These are phyloP conservation scores for Drosophila merina DNA, from an alignment of 2,888 invertebrate species.

Conservation along the genomic window DNA sequence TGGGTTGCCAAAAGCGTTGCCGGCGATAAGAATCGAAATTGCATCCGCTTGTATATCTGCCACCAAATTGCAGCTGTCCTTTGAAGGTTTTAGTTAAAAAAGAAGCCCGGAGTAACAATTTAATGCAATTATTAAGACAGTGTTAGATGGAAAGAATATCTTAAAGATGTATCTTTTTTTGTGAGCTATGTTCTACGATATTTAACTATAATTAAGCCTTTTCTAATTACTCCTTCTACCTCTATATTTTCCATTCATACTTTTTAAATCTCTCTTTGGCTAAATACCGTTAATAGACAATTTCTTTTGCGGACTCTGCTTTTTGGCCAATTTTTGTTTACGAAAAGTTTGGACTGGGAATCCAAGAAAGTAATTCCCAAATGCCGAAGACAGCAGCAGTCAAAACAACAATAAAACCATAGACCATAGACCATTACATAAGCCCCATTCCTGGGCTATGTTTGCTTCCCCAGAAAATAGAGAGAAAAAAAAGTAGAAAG, in stretches of 20 bases:
- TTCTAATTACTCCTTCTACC: slow-evolving; percentile 9
- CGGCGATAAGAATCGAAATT: slow-evolving; percentile 42
- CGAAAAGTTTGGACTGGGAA: slow-evolving; percentile 24
- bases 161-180: not conserved
- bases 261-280: slow-evolving; percentile 38
- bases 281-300: slow-evolving; percentile 64
- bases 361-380: slow-evolving; percentile 29
- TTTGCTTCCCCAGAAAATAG: slow-evolving; percentile 1
- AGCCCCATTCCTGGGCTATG: slow-evolving; percentile 5
- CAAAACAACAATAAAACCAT: slow-evolving; percentile 31
- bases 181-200: not conserved
- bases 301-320: slow-evolving; percentile 20
- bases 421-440: slow-evolving; percentile 37
- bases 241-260: slow-evolving; percentile 8
- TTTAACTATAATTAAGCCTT: not conserved
- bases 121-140: not conserved
- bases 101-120: not conserved
- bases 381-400: slow-evolving; percentile 27
- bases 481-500: slow-evolving; percentile 69
- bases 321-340: slow-evolving; percentile 58
- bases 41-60: slow-evolving; percentile 33
- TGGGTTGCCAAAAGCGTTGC: slow-evolving; percentile 35
- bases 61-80: slow-evolving; percentile 33
- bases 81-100: not conserved
- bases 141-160: not conserved